Base-by-base conservation (phyloP, 2,113 vertebrate genomes). In the Thomomys bottae region DNA sequence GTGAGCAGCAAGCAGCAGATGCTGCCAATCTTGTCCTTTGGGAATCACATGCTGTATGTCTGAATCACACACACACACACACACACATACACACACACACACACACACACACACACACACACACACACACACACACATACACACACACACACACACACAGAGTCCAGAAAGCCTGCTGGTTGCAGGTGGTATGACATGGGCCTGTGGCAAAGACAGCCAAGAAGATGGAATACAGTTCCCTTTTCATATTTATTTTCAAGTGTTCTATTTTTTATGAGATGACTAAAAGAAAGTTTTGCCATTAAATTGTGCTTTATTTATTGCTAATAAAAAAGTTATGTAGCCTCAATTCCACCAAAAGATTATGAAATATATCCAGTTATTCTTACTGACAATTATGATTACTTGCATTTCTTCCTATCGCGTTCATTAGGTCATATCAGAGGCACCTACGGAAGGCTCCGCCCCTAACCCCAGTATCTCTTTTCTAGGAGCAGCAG, bases 231-330 rank as follows among this genome's bases (percentile, higher is more conserved):
- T 28, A 20, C n/a, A n/a, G 2, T 87, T 83, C 49, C 68, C 77
- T 86, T 72, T 54, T 30, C n/a, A 28, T 71, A 7, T 79, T 1
- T 59, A 70, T 64, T 92, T 91, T 63, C 17, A 59, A 15, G 49
- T 86, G 79, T 92, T 86, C 18, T 59, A 21, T 45, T 34, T 83
- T 66, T 66, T 14, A 80, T 71, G 68, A 90, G 83, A 79, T 45
- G 66, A 80, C n/a, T 40, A 86, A 45, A 63, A 57, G 21, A 94
- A 72, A 57, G 26, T 40, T 68, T 64, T 18, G 42, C 20, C 11
- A 68, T 10, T 78, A 86, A 86, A 67, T 61, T n/a, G 64, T 78
- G 30, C 8, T 85, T 57, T 83, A 75, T 92, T 73, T 92, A 67
- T 26, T 23, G 3, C 63, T 32, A 61, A 77, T 54, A 40, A 85